Evolutionary conservation across 2,797 vertebrate genomes (phyloP).

Genomic region (Parauchenoglanis ngamensis): DNA sequence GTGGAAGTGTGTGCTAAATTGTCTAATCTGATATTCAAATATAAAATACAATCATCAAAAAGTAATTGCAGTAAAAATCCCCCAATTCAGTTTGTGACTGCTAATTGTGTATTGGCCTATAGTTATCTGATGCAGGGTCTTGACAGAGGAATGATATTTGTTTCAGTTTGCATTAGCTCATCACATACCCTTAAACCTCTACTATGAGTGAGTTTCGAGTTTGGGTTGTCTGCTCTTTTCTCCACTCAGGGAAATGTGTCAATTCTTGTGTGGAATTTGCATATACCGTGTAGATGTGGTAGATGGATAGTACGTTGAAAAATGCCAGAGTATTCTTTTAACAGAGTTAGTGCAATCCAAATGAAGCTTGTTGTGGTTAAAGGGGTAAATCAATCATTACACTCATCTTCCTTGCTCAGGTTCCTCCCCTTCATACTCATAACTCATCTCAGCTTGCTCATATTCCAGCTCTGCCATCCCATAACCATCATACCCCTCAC

Average conservation of each 20-base stretch:
- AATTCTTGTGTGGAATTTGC: background rate
- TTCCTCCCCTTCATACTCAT: conserved; percentile 70
- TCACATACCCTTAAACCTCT: background rate
- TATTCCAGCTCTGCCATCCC: conserved; percentile 71
- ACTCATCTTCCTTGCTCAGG: conserved; percentile 57
- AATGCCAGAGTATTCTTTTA: background rate
- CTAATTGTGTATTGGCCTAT: background rate
- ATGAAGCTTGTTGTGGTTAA: background rate
- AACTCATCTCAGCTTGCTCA: conserved; percentile 70
- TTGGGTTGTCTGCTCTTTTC: background rate
- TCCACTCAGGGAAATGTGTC: background rate
- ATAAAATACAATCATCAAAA: background rate
- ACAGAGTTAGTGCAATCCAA: conserved; percentile 21
- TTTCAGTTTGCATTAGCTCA: background rate
- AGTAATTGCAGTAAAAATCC: background rate
- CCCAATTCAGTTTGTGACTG: background rate
- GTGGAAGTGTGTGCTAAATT: background rate
- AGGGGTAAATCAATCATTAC: conserved; percentile 50
- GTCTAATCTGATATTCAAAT: background rate
- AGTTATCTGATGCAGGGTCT: background rate
- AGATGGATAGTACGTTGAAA: background rate
- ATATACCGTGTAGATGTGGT: background rate
- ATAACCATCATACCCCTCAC: conserved; percentile 66
- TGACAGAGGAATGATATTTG: background rate
- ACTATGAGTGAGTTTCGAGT: background rate